These are phyloP conservation scores for Scotopteryx bipunctaria DNA, from an alignment of 2,888 invertebrate genomes.

Conservation along the genomic window DNA sequence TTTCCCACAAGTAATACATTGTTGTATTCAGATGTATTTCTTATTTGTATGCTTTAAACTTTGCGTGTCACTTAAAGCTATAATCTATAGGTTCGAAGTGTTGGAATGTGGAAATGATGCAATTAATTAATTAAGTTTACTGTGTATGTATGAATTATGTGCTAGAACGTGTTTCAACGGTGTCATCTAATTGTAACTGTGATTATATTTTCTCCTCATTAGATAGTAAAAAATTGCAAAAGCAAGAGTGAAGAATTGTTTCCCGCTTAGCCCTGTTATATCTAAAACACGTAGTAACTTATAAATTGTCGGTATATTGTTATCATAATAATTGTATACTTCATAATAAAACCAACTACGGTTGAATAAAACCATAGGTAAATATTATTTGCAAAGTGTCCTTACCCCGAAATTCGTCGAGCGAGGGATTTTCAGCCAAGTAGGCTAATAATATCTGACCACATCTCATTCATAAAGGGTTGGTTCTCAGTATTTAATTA, in stretches of 20 bases:
- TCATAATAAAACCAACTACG: too few relatives aligned
- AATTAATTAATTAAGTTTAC: constrained; percentile 30
- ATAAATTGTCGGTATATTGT: not conserved
- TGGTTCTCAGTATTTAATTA: too few relatives aligned
- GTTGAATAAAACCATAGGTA: too few relatives aligned
- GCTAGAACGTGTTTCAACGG: constrained; percentile 22
- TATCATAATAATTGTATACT: not conserved
- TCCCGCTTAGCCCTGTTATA: not conserved
- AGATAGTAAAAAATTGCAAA: constrained; percentile 6
- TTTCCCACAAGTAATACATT: constrained; percentile 25
- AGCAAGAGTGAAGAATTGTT: not conserved
- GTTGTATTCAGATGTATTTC: constrained; percentile 31
- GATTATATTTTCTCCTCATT: constrained; percentile 16
- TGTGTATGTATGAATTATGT: constrained; percentile 21
- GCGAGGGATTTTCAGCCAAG: too few relatives aligned
- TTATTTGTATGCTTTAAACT: constrained; percentile 39
- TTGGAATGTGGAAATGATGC: constrained; percentile 26
- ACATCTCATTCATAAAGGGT: too few relatives aligned
- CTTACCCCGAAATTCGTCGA: too few relatives aligned
- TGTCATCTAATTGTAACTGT: constrained; percentile 24
- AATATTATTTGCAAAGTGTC: too few relatives aligned
- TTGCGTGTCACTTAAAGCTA: constrained; percentile 52
- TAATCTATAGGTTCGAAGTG: constrained; percentile 33
- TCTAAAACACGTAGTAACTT: not conserved
- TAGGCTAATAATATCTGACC: too few relatives aligned